Base-by-base conservation (phyloP, 2,888 invertebrate genomes). In the Prosopocoilus inquinatus region DNA sequence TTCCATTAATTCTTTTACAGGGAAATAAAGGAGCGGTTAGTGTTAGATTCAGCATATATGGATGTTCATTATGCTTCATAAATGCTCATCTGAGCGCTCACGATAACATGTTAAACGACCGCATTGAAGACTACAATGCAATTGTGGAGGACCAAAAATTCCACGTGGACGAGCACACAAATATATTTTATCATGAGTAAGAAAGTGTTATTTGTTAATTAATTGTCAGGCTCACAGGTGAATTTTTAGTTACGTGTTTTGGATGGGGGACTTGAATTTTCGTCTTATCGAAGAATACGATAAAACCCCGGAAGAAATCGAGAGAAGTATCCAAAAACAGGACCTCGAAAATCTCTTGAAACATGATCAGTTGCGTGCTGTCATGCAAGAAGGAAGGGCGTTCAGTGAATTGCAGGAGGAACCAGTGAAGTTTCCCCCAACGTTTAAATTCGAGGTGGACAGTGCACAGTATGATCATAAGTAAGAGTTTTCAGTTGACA, bases 21-120 rank as follows among this genome's bases (percentile, higher is more conserved):
- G 97, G 96, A 28, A 96, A 96, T 78, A 97, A 97, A 81, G 96
- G 96, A 13, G 96, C 92, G 2, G 91, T 95, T 1, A 93, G 91
- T 72, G 81, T 95, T 50, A 82, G 96, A 55, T 84, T 96, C 70
- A 90, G 89, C 68, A 82, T 94, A 33, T 92, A 93, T 71, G 96
- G 95, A 1, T 89, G 92, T 68, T 94, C 92, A 1, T 72, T 96
- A 49, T 91, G 94, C 70, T 83, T 96, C 53, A 89, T 96, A 7
- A 96, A 95, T 73, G 85, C 90, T 45, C 96, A 97, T 77, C 77
- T 97, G 64, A 90, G 94, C 2, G 92, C 96, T 2, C 96, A 96
- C 71, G 92, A 94, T 71, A 85, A 91, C 65, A 82, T 90, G 62
- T 78, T 93, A 49, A 84, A 88, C n/a, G 92, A 93, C 64, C 82